Evolutionary conservation across 2,888 invertebrate species (phyloP).

Genomic region (Blera fallax): DNA sequence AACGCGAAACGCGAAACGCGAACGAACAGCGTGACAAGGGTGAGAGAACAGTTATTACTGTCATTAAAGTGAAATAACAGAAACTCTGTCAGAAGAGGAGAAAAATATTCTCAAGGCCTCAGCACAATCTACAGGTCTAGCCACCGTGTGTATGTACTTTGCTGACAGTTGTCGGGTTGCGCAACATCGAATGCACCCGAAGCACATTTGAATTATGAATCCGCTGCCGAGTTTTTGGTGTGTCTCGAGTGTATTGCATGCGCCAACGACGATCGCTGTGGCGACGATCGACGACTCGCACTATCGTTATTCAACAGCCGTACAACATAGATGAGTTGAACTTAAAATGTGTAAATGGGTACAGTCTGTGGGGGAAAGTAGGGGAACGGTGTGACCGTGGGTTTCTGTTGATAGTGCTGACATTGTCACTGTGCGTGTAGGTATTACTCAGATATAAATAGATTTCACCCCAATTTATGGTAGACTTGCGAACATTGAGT

Average conservation of each 20-base stretch:
- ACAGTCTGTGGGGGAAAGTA: constrained; percentile 44
- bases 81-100: constrained; percentile 1
- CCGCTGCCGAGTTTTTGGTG: constrained; percentile 23
- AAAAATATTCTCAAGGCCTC: constrained; percentile 42
- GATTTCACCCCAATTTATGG: no score
- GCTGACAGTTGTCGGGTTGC: constrained; percentile 42
- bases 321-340: constrained; percentile 15
- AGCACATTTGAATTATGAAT: constrained; percentile 54
- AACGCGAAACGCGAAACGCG: background rate
- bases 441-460: no score
- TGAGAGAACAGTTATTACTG: constrained; percentile 22
- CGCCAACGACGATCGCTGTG: background rate
- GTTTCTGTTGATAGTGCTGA: no score
- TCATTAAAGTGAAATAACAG: constrained; percentile 23
- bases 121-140: constrained; percentile 4
- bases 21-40: background rate
- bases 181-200: constrained; percentile 52
- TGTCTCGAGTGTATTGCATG: background rate
- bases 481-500: no score
- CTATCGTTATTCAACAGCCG: constrained; percentile 37
- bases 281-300: background rate
- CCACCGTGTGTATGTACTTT: constrained; percentile 31
- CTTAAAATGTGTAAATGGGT: background rate
- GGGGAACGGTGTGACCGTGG: no score
- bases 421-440: no score